Base-by-base conservation (phyloP, 2,113 vertebrate genomes). In the Larimichthys crocea region DNA sequence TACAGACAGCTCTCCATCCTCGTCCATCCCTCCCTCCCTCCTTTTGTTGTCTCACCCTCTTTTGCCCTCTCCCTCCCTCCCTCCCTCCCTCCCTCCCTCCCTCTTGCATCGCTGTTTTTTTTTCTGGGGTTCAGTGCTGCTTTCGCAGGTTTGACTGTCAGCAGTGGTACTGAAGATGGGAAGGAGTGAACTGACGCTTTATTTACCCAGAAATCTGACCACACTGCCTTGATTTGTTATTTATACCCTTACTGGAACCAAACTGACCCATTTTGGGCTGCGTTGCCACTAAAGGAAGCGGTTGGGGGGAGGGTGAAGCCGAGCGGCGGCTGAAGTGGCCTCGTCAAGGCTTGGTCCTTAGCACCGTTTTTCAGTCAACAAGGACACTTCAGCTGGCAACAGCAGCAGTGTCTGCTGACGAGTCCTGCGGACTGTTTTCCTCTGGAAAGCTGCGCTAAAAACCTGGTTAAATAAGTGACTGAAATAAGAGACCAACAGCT, bases 41-140 rank as follows among this genome's bases (percentile, higher is more conserved):
- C 67, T 79, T 91, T 92, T 80, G 35, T 86, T 79, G 77, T 83
- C 68, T 75, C 83, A 35, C 62, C 62, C 86, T 52, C 85, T 73
- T 61, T 66, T 49, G 55, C 85, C 79, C 84, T 44, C 65, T 72
- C 79, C 11, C 80, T 53, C 56, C 59, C 59, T 26, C 26, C 26
- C 26, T 71, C 80, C 50, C 78, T n/a, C 24, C 24, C 65, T 72
- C 79, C 59, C 59, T 26, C 26, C 26, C 26, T 71, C 80, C 50
- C 78, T n/a, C 24, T 57, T 44, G 48, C 79, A 40, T 64, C 44
- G 10, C 19, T 61, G 0, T 46, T 64, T 26, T 42, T 81, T 56
- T 42, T 70, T 57, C 31, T 56, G 65, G 79, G 79, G 80, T 81
- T 86, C 81, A 82, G 74, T 63, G 29, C 66, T 56, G 72, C 80